phyloP scores from a whole-genome alignment of 1,140 invertebrate genomes.

The Drosophila arawakana region DNA sequence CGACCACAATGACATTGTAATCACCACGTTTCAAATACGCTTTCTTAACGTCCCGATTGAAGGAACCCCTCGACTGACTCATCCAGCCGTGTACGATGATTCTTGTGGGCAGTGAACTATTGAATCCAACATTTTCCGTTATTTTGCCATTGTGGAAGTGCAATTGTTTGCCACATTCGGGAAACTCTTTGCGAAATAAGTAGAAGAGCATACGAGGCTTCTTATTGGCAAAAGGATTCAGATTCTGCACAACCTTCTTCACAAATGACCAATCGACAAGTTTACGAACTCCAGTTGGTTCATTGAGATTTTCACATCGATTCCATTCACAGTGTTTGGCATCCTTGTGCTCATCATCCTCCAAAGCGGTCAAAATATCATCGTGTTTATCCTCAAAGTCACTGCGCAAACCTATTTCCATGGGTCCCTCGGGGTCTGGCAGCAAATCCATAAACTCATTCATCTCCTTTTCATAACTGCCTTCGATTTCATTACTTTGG shows the following conservation, averaged over 20 bases:
- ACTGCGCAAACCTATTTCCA: conserved; percentile 39
- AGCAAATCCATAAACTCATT: conserved; percentile 57
- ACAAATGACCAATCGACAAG: conserved; percentile 70
- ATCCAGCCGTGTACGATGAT: conserved; percentile 82
- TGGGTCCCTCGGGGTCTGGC: conserved; percentile 39
- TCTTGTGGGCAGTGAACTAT: conserved; percentile 72
- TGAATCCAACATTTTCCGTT: conserved; percentile 54
- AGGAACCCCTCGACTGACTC: conserved; percentile 79
- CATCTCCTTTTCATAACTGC: conserved; percentile 61
- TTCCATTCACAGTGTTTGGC: conserved; percentile 64
- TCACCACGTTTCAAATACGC: conserved; percentile 86
- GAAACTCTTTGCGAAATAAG: conserved; percentile 63
- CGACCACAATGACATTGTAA: conserved; percentile 88
- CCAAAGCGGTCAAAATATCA: conserved; percentile 41
- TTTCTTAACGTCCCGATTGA: conserved; percentile 79
- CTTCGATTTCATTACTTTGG: conserved; percentile 29
- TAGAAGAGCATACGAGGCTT: conserved; percentile 73
- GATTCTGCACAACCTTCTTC: conserved; percentile 68
- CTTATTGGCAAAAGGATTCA: conserved; percentile 62
- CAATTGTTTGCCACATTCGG: conserved; percentile 68
- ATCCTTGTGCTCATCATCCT: conserved; percentile 63
- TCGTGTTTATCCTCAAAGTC: conserved; percentile 46
- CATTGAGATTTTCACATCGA: conserved; percentile 70
- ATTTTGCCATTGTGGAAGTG: conserved; percentile 38
- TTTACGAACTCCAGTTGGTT: conserved; percentile 55